Conservation (phyloP, 2,113 vertebrate species). For the Alligator sinensis region DNA sequence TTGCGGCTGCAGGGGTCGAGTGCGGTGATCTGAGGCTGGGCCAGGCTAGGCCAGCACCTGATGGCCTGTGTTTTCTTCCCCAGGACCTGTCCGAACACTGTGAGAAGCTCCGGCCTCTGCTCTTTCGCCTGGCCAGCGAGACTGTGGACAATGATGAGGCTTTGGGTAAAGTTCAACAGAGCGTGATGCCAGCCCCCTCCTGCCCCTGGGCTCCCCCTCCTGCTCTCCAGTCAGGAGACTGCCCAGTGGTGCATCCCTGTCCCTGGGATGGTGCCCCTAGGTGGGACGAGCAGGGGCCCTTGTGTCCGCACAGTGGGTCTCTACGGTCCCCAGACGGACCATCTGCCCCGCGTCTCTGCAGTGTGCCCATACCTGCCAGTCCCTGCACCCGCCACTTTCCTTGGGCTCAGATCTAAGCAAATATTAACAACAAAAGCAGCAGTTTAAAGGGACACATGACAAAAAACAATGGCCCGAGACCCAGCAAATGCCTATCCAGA, state of each 20-base stretch:
- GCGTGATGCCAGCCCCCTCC: too few relatives aligned
- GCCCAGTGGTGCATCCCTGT: not conserved
- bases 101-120: slow-evolving; percentile 85
- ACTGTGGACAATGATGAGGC: slow-evolving; percentile 82
- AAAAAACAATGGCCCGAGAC: not conserved
- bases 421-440: not conserved
- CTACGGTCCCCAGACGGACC: not conserved
- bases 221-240: not conserved
- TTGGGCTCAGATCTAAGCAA: not conserved
- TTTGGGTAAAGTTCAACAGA: slow-evolving; percentile 71
- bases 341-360: not conserved
- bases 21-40: not conserved
- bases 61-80: not conserved
- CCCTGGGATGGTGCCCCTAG: not conserved
- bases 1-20: not conserved
- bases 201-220: not conserved
- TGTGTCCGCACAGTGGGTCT: not conserved
- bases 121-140: slow-evolving; percentile 90
- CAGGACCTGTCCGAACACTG: slow-evolving; percentile 83
- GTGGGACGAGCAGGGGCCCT: not conserved
- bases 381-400: not conserved
- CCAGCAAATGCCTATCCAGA: not conserved
- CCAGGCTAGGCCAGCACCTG: not conserved
- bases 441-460: not conserved
- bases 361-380: not conserved